These are phyloP conservation scores for Lordiphosa andalusiaca DNA, from an alignment of 2,888 invertebrate species.

Conservation along the genomic window DNA sequence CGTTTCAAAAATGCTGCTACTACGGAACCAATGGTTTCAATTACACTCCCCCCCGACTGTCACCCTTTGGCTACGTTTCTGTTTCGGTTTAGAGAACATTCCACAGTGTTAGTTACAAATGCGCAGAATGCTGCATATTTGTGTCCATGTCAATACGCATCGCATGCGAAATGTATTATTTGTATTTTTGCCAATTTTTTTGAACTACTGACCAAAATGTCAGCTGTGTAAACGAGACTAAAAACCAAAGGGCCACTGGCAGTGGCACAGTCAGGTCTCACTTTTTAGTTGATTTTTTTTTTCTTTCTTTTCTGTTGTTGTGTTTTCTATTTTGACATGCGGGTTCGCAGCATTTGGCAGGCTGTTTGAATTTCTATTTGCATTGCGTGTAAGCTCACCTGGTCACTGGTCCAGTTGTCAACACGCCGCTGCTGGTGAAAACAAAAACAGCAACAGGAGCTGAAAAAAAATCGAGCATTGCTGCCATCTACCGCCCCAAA, in stretches of 20 bases:
- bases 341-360: slow-evolving; percentile 48
- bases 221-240: slow-evolving; percentile 62
- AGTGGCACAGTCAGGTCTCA: slow-evolving; percentile 11
- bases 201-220: slow-evolving; percentile 61
- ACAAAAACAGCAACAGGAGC: slow-evolving; percentile 11
- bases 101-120: slow-evolving; percentile 9
- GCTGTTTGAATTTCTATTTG: slow-evolving; percentile 65
- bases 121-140: slow-evolving; percentile 27
- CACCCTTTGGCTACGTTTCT: too few species aligned
- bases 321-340: slow-evolving; percentile 49
- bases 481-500: slow-evolving; percentile 35
- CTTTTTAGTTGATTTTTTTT: slow-evolving; percentile 2
- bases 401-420: slow-evolving; percentile 26
- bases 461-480: slow-evolving; percentile 34
- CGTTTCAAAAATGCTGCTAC: too few species aligned
- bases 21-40: too few species aligned
- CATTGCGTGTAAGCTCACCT: slow-evolving; percentile 36
- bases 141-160: slow-evolving; percentile 5
- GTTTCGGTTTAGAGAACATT: too few species aligned
- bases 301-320: too few species aligned
- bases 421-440: slow-evolving; percentile 22
- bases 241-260: slow-evolving; percentile 34
- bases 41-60: too few species aligned
- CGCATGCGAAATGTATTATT: not conserved
- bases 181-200: slow-evolving; percentile 7